A percentile compares a stretch with the other conserved stretches of the same genome.
phyloP scores from a whole-genome alignment of 2,888 invertebrate species.

The Arrhopalites spinosus region DNA sequence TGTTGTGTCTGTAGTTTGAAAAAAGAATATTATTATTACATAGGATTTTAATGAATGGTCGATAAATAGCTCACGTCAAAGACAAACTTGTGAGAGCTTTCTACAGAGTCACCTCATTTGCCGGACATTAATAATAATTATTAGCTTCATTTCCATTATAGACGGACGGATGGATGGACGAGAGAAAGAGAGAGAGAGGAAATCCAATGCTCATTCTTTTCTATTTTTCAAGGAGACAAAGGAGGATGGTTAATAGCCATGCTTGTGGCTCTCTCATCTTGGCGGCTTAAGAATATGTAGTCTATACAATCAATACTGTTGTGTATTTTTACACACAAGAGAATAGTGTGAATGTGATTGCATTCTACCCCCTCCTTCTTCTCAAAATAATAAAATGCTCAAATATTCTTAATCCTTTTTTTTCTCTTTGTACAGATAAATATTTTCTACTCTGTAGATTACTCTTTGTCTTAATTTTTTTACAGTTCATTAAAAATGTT shows the following conservation, averaged over 20 bases:
- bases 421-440: not conserved
- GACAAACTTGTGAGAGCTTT: slow-evolving; percentile 30
- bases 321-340: no score
- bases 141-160: slow-evolving; percentile 31
- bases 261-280: no score
- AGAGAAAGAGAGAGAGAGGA: no score
- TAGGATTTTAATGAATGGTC: slow-evolving; percentile 2
- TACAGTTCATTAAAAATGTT: not conserved
- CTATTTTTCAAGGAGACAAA: no score
- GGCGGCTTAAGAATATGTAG: no score
- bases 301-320: no score
- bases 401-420: not conserved
- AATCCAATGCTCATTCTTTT: no score
- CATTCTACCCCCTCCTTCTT: slow-evolving; percentile 24
- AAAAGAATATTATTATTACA: not conserved
- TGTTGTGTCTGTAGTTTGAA: not conserved
- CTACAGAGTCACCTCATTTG: slow-evolving; percentile 38
- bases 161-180: not conserved
- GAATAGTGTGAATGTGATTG: slow-evolving; percentile 24
- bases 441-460: not conserved
- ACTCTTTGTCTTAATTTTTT: not conserved
- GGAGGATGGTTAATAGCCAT: no score
- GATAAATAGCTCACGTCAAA: slow-evolving; percentile 23
- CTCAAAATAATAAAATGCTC: not conserved
- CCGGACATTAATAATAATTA: slow-evolving; percentile 39